Percentiles rank a stretch among this genome's conserved stretches.
Conservation (phyloP, 1,140 invertebrate species). For the Watersipora subatra region DNA sequence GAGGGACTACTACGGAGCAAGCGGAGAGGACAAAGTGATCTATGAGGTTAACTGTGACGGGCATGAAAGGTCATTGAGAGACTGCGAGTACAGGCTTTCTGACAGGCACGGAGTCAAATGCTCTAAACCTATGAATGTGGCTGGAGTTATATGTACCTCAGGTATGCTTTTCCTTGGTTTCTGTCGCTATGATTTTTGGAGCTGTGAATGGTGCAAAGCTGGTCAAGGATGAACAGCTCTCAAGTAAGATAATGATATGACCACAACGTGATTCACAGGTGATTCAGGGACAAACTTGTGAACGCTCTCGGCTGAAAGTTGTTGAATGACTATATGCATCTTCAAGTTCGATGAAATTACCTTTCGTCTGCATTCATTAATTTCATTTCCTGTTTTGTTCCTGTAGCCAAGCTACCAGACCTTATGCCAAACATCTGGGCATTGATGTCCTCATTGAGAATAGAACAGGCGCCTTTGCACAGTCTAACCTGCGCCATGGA, state of each 20-base stretch:
- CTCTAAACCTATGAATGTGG: not conserved
- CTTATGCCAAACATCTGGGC: slow-evolving; percentile 65
- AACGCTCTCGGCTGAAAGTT: too few species aligned
- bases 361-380: too few species aligned
- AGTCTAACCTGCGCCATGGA: slow-evolving; percentile 89
- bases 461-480: slow-evolving; percentile 73
- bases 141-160: not conserved
- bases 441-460: slow-evolving; percentile 62
- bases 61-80: not conserved
- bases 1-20: not conserved
- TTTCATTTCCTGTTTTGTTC: too few species aligned
- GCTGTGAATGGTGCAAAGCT: too few species aligned
- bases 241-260: too few species aligned
- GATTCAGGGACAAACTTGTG: too few species aligned
- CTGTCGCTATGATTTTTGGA: too few species aligned
- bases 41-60: not conserved
- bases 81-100: not conserved
- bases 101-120: not conserved
- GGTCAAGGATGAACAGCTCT: too few species aligned
- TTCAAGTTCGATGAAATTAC: too few species aligned
- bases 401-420: slow-evolving; percentile 56
- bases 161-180: not conserved
- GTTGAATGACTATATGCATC: too few species aligned
- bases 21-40: not conserved
- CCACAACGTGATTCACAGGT: too few species aligned